A percentile compares a stretch with the other conserved stretches of the same genome.
Evolutionary conservation across 1,140 invertebrate genomes (phyloP).

Genomic region (Helicoverpa zea): DNA sequence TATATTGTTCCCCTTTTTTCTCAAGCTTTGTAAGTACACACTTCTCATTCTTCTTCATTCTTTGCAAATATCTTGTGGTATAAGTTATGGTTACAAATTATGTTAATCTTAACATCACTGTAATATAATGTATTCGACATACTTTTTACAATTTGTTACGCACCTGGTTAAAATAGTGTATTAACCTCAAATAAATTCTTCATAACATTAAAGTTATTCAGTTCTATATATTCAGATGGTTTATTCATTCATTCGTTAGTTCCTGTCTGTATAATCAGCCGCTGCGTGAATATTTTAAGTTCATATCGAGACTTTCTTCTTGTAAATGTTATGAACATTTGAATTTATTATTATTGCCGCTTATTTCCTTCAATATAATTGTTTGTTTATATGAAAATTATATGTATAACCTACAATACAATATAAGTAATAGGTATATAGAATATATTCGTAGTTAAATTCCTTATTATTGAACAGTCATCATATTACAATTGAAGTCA

Average conservation of each 20-base stretch:
- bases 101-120: not conserved
- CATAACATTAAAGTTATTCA: not conserved
- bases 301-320: not conserved
- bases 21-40: not conserved
- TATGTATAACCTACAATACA: too few relatives aligned
- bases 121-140: slow-evolving; percentile 6
- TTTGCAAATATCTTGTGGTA: slow-evolving; percentile 7
- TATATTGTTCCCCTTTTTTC: slow-evolving; percentile 8
- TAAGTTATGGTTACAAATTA: slow-evolving; percentile 7
- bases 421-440: too few relatives aligned
- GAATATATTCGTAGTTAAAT: not conserved
- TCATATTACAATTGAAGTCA: not conserved
- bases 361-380: too few relatives aligned
- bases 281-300: not conserved
- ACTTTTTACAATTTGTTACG: slow-evolving; percentile 22
- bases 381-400: too few relatives aligned
- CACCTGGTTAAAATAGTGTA: slow-evolving; percentile 9
- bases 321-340: not conserved
- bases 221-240: slow-evolving; percentile 19
- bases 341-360: not conserved
- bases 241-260: slow-evolving; percentile 3
- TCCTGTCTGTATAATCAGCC: slow-evolving; percentile 21
- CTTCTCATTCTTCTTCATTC: too few relatives aligned
- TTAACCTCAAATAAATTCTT: slow-evolving; percentile 25
- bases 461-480: not conserved